Conservation (phyloP, 2,888 invertebrate genomes). For the Limenitis arthemis region DNA sequence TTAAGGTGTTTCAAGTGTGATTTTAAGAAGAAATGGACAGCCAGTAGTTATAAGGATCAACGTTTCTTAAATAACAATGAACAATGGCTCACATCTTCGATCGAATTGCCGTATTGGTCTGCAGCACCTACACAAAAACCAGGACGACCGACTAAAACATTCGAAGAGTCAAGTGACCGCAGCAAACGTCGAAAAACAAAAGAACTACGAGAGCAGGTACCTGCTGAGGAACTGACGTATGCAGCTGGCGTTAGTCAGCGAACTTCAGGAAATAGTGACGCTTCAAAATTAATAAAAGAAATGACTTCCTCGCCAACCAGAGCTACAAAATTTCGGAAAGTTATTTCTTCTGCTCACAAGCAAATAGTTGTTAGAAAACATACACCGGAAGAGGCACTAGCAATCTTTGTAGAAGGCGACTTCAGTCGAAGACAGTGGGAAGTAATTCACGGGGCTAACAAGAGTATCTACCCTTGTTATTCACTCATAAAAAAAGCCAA, state of each 20-base stretch:
- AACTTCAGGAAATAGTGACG: constrained; percentile 1
- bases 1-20: no score
- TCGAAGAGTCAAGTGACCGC: background rate
- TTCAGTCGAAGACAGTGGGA: no score
- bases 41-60: background rate
- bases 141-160: constrained; percentile 2
- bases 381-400: background rate
- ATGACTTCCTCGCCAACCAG: background rate
- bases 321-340: background rate
- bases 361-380: no score
- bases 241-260: background rate
- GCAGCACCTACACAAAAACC: background rate
- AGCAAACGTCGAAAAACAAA: constrained; percentile 8
- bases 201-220: background rate
- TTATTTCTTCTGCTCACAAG: background rate
- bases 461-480: no score
- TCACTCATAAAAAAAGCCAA: constrained; percentile 18
- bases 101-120: background rate
- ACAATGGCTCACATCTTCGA: background rate
- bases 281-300: constrained; percentile 6
- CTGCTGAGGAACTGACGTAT: background rate
- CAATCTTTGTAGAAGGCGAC: background rate
- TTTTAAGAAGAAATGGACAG: background rate
- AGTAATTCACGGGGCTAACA: no score
- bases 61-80: background rate